Conservation (phyloP, 23 tunicate genomes). For the Corella eumyota region DNA sequence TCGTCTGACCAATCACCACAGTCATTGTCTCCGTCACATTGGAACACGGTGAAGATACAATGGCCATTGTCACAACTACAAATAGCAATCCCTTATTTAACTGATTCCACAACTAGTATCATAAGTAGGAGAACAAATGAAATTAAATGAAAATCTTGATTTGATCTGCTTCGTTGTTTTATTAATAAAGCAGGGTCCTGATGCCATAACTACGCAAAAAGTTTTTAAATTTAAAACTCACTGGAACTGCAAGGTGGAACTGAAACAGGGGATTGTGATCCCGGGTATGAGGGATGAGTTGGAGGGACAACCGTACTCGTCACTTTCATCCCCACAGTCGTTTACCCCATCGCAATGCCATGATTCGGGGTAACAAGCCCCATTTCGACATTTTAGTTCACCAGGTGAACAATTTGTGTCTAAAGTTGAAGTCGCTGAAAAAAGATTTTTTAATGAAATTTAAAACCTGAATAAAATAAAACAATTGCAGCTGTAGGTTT, state of each 20-base stretch:
- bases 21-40: conserved; percentile 68
- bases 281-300: background rate
- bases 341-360: conserved; percentile 60
- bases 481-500: too few species aligned
- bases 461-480: too few species aligned
- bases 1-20: conserved; percentile 86
- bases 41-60: conserved; percentile 16
- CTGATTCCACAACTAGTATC: too few species aligned
- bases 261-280: conserved; percentile 17
- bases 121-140: too few species aligned
- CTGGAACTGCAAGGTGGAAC: conserved; percentile 26
- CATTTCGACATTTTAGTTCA: conserved; percentile 13
- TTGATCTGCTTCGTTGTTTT: too few species aligned
- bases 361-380: conserved; percentile 26
- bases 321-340: conserved; percentile 51
- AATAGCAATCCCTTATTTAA: too few species aligned
- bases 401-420: background rate
- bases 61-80: conserved; percentile 17
- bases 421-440: background rate
- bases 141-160: too few species aligned
- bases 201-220: too few species aligned
- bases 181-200: too few species aligned
- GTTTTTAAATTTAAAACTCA: too few species aligned
- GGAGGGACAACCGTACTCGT: conserved; percentile 28
- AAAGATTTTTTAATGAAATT: background rate